These are phyloP conservation scores for Gobius niger DNA, from an alignment of 2,113 vertebrate species.

Conservation along the genomic window DNA sequence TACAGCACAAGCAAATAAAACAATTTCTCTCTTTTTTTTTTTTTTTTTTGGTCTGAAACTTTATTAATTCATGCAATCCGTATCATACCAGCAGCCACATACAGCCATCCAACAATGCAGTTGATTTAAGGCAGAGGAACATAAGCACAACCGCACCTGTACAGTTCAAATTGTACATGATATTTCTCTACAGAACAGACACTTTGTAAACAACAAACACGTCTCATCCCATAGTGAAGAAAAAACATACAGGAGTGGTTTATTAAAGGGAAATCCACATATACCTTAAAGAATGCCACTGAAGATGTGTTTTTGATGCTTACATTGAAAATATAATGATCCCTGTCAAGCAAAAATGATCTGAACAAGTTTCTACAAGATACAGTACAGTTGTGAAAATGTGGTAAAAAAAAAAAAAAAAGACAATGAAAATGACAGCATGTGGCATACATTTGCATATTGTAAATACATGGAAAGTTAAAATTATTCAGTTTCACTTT, in stretches of 20 bases:
- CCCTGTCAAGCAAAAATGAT: no score
- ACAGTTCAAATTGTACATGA: slow-evolving; percentile 61
- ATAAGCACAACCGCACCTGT: slow-evolving; percentile 49
- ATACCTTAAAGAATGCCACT: slow-evolving; percentile 1
- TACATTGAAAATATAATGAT: background rate
- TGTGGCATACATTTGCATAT: no score
- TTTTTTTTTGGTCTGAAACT: slow-evolving; percentile 45
- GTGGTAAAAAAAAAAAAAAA: no score
- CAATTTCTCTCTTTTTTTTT: slow-evolving; percentile 1
- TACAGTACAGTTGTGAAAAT: no score
- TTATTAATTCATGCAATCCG: slow-evolving; percentile 76
- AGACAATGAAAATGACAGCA: no score
- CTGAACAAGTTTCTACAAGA: no score
- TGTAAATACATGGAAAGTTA: no score
- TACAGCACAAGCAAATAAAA: background rate
- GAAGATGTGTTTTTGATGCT: background rate
- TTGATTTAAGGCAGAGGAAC: slow-evolving; percentile 66
- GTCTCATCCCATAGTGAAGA: slow-evolving; percentile 29
- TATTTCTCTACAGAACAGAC: slow-evolving; percentile 39
- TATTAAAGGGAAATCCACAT: slow-evolving; percentile 36
- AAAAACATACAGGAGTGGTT: slow-evolving; percentile 41
- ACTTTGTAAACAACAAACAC: slow-evolving; percentile 67
- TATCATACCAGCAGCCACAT: slow-evolving; percentile 62
- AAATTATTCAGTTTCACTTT: no score
- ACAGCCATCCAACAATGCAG: slow-evolving; percentile 68